Evolutionary conservation across 2,888 invertebrate genomes (phyloP).

Genomic region (Chrysomela aeneicollis): DNA sequence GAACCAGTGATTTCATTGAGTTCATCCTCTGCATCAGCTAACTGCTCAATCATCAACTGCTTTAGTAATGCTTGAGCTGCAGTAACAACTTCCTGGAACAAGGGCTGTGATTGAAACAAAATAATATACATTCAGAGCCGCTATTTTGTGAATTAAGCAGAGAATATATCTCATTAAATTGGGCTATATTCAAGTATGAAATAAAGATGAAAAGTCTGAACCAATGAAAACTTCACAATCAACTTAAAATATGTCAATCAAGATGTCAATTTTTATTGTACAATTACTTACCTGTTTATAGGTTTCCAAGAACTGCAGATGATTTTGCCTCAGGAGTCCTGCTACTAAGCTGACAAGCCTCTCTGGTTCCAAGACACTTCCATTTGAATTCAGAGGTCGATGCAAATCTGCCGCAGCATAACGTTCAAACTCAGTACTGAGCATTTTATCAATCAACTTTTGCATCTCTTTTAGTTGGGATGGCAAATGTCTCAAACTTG

Average conservation of each 20-base stretch:
- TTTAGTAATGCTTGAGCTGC: slow-evolving; percentile 89
- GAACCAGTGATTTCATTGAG: slow-evolving; percentile 65
- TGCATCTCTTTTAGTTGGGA: slow-evolving; percentile 96
- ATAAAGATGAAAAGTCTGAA: too few relatives aligned
- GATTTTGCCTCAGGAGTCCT: slow-evolving; percentile 86
- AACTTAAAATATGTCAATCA: too few relatives aligned
- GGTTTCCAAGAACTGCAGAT: slow-evolving; percentile 86
- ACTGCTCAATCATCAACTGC: slow-evolving; percentile 83
- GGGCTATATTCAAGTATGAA: too few relatives aligned
- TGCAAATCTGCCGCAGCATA: slow-evolving; percentile 92
- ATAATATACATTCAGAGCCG: too few relatives aligned
- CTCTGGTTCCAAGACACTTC: slow-evolving; percentile 79
- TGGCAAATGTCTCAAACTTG: slow-evolving; percentile 94
- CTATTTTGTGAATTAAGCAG: too few relatives aligned
- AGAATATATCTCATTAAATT: too few relatives aligned
- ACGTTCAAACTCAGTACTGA: slow-evolving; percentile 92
- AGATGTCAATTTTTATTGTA: too few relatives aligned
- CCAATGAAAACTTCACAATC: too few relatives aligned
- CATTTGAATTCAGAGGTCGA: slow-evolving; percentile 72
- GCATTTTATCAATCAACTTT: slow-evolving; percentile 94
- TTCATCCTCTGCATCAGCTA: slow-evolving; percentile 68
- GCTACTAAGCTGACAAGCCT: slow-evolving; percentile 72
- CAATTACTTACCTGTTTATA: slow-evolving; percentile 69
- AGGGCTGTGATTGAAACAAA: not conserved
- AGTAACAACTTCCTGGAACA: slow-evolving; percentile 80